Conservation (phyloP, 2,797 vertebrate genomes). For the Neoniphon sammara region DNA sequence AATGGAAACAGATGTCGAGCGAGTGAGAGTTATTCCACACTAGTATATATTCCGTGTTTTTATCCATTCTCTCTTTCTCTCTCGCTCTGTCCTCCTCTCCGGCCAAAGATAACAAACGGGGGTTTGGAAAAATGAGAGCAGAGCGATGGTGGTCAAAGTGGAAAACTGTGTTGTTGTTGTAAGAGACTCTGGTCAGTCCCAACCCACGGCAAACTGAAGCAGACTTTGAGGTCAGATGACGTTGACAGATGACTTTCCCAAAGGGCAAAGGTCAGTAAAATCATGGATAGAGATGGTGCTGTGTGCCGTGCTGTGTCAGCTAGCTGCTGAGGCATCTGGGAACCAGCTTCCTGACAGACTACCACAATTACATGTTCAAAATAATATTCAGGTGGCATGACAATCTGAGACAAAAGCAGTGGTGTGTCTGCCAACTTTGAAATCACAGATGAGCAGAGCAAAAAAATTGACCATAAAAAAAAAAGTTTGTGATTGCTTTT, state of each 20-base stretch:
- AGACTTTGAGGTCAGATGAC: conserved; percentile 34
- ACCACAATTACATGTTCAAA: not conserved
- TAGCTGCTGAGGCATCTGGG: not conserved
- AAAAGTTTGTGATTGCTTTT: no score
- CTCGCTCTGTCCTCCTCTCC: conserved; percentile 42
- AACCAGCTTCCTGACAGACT: not conserved
- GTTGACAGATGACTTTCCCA: conserved; percentile 31
- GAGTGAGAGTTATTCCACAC: conserved; percentile 54
- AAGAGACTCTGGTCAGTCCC: conserved; percentile 35
- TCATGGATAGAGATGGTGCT: conserved; percentile 4
- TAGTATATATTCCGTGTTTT: conserved; percentile 61
- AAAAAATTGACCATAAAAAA: no score
- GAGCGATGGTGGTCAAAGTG: conserved; percentile 38
- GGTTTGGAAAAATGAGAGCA: conserved; percentile 41
- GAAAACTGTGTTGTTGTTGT: conserved; percentile 52
- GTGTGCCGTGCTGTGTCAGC: not conserved
- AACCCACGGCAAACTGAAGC: conserved; percentile 23
- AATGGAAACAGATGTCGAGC: conserved; percentile 82
- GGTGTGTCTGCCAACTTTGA: no score
- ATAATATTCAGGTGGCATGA: not conserved
- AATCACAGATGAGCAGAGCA: no score
- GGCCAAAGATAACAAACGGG: conserved; percentile 68
- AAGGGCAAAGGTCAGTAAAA: conserved; percentile 43
- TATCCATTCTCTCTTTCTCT: conserved; percentile 57
- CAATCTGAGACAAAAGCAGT: no score